Conservation (phyloP, 1,140 invertebrate species). For the Drosophila equinoxialis region DNA sequence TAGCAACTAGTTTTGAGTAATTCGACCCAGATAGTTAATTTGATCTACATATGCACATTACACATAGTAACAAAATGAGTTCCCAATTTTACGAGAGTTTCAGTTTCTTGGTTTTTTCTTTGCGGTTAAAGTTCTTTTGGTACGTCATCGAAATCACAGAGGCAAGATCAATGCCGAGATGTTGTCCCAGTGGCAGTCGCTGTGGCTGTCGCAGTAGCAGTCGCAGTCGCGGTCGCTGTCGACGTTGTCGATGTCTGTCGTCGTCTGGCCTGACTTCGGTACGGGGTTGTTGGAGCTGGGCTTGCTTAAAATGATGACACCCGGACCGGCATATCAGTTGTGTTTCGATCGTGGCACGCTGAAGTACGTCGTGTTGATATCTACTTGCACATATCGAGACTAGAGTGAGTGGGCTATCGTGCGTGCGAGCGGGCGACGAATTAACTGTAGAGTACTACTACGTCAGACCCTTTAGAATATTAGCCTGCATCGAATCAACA, state of each 20-base stretch:
- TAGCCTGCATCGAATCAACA: constrained; percentile 63
- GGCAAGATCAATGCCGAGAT: constrained; percentile 12
- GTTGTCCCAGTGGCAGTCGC: background rate
- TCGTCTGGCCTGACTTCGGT: constrained; percentile 43
- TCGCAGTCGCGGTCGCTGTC: too few relatives aligned
- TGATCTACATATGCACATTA: background rate
- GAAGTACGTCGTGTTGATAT: constrained; percentile 45
- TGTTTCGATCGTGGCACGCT: constrained; percentile 72
- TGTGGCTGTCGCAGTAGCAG: background rate
- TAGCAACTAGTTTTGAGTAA: background rate
- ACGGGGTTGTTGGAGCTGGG: constrained; percentile 33
- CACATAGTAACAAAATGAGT: background rate
- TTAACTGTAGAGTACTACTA: background rate
- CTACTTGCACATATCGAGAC: constrained; percentile 5
- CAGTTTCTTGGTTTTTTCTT: background rate
- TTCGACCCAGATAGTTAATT: background rate
- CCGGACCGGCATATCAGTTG: constrained; percentile 69
- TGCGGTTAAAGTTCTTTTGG: background rate
- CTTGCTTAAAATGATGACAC: constrained; percentile 27
- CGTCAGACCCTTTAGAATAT: constrained; percentile 52
- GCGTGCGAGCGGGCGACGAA: constrained; percentile 30
- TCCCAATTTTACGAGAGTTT: background rate
- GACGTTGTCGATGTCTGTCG: constrained; percentile 11
- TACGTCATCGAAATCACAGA: constrained; percentile 4
- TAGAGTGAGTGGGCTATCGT: background rate